A percentile compares a stretch with the other conserved stretches of the same genome.
These are phyloP conservation scores for Onychorhynchus coronatus DNA, from an alignment of 2,113 vertebrate genomes.

Conservation along the genomic window DNA sequence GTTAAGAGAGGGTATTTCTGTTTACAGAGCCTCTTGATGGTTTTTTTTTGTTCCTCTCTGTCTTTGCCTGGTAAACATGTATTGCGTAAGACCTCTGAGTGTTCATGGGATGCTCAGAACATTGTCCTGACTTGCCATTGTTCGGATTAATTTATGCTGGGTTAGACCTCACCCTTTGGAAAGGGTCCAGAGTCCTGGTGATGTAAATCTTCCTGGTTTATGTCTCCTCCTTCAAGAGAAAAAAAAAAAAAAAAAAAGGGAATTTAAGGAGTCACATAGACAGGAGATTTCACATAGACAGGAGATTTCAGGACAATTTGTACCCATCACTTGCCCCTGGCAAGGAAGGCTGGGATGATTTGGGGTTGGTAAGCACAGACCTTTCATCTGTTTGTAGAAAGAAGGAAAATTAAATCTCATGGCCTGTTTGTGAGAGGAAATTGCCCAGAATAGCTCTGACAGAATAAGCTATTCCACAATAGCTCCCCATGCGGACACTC, in stretches of 20 bases:
- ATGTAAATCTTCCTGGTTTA: constrained; percentile 20
- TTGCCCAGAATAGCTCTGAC: constrained; percentile 58
- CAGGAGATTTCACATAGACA: neutral
- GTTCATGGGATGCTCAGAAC: constrained; percentile 24
- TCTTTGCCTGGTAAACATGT: constrained; percentile 32
- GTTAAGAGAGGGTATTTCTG: neutral
- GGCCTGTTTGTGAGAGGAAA: constrained; percentile 55
- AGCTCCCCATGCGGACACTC: constrained; percentile 33
- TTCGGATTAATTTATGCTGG: constrained; percentile 32
- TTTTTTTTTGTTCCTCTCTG: neutral
- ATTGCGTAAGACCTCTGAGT: neutral
- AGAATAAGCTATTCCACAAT: constrained; percentile 62
- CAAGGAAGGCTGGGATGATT: neutral
- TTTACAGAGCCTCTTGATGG: neutral
- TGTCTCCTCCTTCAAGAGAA: neutral
- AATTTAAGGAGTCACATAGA: neutral
- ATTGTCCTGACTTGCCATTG: constrained; percentile 28
- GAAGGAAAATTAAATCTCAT: constrained; percentile 57
- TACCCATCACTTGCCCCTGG: neutral
- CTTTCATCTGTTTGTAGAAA: constrained; percentile 25
- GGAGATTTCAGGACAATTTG: neutral
- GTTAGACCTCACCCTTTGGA: constrained; percentile 41
- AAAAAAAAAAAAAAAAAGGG: too few relatives aligned
- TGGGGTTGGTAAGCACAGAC: neutral
- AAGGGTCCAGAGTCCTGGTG: neutral